phyloP scores from a whole-genome alignment of 2,113 vertebrate genomes.

The Tor tambroides region DNA sequence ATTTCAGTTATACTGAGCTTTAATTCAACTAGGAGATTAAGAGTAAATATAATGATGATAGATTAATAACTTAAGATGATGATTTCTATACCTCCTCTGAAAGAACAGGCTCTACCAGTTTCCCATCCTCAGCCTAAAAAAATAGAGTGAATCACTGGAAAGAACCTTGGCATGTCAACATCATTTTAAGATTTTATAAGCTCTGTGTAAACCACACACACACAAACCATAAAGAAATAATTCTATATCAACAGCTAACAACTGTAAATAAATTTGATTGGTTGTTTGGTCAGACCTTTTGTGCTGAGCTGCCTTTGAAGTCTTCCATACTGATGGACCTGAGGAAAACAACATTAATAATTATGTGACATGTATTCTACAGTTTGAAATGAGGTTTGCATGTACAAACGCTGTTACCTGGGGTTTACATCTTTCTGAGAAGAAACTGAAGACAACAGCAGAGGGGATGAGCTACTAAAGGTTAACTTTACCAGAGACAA shows the following conservation, averaged over 20 bases:
- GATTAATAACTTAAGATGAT: not conserved
- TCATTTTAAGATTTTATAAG: not conserved
- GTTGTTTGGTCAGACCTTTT: slow-evolving; percentile 80
- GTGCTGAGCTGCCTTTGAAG: slow-evolving; percentile 77
- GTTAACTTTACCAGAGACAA: slow-evolving; percentile 69
- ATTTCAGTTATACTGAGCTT: not conserved
- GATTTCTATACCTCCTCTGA: slow-evolving; percentile 78
- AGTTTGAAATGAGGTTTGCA: not conserved
- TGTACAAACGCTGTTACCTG: slow-evolving; percentile 74
- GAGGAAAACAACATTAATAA: slow-evolving; percentile 12
- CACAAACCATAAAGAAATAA: not conserved
- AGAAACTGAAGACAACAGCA: slow-evolving; percentile 66
- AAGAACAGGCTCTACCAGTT: slow-evolving; percentile 72
- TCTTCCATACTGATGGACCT: slow-evolving; percentile 86
- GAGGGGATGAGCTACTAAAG: slow-evolving; percentile 78
- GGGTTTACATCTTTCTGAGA: slow-evolving; percentile 80
- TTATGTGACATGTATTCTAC: not conserved
- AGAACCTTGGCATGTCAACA: not conserved
- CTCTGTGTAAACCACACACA: not conserved
- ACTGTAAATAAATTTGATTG: not conserved
- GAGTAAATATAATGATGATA: not conserved
- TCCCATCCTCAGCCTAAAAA: slow-evolving; percentile 74
- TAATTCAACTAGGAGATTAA: slow-evolving; percentile 58
- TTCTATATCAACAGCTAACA: not conserved
- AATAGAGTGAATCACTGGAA: slow-evolving; percentile 56